phyloP scores from a whole-genome alignment of 2,888 invertebrate species.

The Rutpela maculata region DNA sequence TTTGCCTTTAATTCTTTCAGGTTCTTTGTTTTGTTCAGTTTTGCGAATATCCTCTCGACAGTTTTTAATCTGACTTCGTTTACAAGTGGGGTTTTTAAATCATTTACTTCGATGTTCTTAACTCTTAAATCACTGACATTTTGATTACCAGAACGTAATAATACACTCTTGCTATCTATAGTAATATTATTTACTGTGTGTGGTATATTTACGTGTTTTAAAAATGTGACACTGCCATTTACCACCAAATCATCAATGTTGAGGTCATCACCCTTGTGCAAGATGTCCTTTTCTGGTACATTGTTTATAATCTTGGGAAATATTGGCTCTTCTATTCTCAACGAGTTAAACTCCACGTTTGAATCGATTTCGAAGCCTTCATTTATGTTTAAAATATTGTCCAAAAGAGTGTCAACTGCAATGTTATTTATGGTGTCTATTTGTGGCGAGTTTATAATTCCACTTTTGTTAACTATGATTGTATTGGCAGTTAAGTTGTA shows the following conservation, averaged over 20 bases:
- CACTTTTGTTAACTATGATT: constrained; percentile 61
- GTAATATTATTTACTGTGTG: constrained; percentile 66
- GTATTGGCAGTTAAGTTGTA: constrained; percentile 61
- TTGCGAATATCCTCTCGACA: constrained; percentile 5
- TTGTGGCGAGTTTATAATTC: constrained; percentile 60
- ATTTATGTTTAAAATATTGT: constrained; percentile 63
- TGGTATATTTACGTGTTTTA: constrained; percentile 60
- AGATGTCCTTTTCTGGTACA: constrained; percentile 58
- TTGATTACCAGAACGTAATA: constrained; percentile 68
- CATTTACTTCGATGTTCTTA: constrained; percentile 55
- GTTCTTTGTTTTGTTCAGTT: constrained; percentile 18
- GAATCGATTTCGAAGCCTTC: constrained; percentile 60
- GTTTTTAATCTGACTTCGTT: constrained; percentile 61
- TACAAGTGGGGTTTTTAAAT: constrained; percentile 60
- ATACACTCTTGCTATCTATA: constrained; percentile 63
- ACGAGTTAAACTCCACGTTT: constrained; percentile 53
- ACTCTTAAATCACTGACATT: constrained; percentile 68
- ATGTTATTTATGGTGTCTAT: constrained; percentile 63
- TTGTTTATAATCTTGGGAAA: constrained; percentile 65
- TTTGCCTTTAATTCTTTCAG: constrained; percentile 61
- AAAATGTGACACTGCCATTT: constrained; percentile 64
- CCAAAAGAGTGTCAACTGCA: constrained; percentile 60
- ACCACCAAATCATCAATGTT: constrained; percentile 63
- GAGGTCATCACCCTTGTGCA: constrained; percentile 59
- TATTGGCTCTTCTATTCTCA: constrained; percentile 63